Conservation (phyloP, 2,888 invertebrate species). For the Microdon myrmicae region DNA sequence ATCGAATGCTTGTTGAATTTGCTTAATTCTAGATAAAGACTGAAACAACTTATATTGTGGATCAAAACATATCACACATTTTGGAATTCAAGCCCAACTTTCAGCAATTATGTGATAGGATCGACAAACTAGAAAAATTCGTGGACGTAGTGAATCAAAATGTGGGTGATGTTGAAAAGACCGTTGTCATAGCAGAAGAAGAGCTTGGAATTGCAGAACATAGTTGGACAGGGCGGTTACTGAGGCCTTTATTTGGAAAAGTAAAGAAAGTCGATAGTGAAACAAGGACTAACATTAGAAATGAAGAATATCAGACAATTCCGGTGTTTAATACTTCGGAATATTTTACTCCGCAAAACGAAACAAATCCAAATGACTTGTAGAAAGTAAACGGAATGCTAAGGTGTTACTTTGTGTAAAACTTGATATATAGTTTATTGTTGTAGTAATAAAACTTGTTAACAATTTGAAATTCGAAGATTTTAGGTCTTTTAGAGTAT, state of each 20-base stretch:
- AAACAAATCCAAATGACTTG: too few relatives aligned
- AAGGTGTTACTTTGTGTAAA: slow-evolving; percentile 6
- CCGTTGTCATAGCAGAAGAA: slow-evolving; percentile 72
- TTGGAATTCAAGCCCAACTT: slow-evolving; percentile 70
- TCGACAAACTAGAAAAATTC: slow-evolving; percentile 70
- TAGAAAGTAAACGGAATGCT: slow-evolving; percentile 8
- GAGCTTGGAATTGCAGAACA: slow-evolving; percentile 72
- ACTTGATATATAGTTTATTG: slow-evolving; percentile 13
- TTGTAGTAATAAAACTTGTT: slow-evolving; percentile 11
- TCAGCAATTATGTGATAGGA: slow-evolving; percentile 69
- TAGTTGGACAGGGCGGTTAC: slow-evolving; percentile 70
- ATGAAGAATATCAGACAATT: slow-evolving; percentile 61
- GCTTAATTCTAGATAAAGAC: slow-evolving; percentile 59
- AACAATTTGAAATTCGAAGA: too few relatives aligned
- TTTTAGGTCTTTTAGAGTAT: too few relatives aligned
- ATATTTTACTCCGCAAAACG: slow-evolving; percentile 56
- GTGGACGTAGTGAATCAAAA: slow-evolving; percentile 70
- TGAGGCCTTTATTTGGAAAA: slow-evolving; percentile 71
- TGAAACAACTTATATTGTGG: slow-evolving; percentile 61
- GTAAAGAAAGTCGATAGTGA: slow-evolving; percentile 50
- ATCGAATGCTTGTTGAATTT: neutral
- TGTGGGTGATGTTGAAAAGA: slow-evolving; percentile 69
- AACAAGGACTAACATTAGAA: slow-evolving; percentile 55
- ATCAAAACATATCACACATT: slow-evolving; percentile 69
- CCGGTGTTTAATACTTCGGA: slow-evolving; percentile 62